These are phyloP conservation scores for Phainopepla nitens DNA, from an alignment of 2,113 vertebrate species.

Conservation along the genomic window DNA sequence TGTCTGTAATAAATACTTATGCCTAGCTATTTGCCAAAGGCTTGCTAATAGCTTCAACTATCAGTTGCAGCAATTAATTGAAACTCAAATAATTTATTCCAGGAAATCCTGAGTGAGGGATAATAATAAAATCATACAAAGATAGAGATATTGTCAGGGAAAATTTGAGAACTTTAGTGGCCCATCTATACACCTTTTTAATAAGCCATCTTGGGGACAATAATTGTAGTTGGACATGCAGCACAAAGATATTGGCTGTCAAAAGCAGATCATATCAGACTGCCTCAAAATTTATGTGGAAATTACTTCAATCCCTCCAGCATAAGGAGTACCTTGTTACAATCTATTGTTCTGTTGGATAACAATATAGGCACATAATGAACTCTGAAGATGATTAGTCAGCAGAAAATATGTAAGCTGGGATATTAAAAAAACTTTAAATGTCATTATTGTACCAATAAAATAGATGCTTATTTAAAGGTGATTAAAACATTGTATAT, in stretches of 20 bases:
- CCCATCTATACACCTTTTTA: background rate
- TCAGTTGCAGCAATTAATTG: background rate
- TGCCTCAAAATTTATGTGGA: background rate
- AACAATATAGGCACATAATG: background rate
- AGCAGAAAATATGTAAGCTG: background rate
- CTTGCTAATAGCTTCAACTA: background rate
- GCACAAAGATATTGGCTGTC: background rate
- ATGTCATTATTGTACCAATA: background rate
- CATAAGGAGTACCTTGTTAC: background rate
- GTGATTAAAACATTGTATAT: background rate
- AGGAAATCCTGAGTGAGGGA: background rate
- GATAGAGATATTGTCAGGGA: background rate
- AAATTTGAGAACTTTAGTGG: background rate
- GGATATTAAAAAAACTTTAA: background rate
- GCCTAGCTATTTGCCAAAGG: background rate
- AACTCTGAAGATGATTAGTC: background rate
- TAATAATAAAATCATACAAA: background rate
- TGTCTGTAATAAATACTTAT: slow-evolving; percentile 29
- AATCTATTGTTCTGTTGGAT: background rate
- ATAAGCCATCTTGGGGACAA: background rate
- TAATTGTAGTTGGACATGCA: background rate
- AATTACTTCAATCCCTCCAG: background rate
- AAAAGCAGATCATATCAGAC: background rate
- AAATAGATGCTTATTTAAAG: background rate
- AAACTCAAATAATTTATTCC: background rate